These are phyloP conservation scores for Acrobeloides nanus DNA, from an alignment of 2,888 invertebrate genomes.

Conservation along the genomic window DNA sequence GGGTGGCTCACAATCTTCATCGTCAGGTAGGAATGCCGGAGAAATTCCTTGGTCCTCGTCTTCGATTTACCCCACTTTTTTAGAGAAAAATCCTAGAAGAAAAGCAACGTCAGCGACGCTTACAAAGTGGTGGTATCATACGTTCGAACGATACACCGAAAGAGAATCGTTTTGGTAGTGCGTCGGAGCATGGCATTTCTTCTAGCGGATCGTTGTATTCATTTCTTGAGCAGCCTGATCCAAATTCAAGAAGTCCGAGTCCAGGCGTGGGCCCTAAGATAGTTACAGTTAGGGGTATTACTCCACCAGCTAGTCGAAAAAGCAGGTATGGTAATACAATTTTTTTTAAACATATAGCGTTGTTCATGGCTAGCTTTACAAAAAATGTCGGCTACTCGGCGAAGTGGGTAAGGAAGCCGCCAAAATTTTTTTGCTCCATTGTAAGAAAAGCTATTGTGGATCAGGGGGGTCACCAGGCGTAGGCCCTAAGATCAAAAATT, in stretches of 20 bases:
- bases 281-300: constrained; percentile 28
- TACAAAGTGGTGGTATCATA: constrained; percentile 27
- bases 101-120: constrained; percentile 41
- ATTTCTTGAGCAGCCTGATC: constrained; percentile 13
- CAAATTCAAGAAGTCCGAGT: neutral
- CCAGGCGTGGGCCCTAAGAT: constrained; percentile 19
- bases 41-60: too few species aligned
- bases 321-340: constrained; percentile 10
- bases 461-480: too few species aligned
- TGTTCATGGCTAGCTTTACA: too few species aligned
- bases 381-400: too few species aligned
- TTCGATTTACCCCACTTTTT: too few species aligned
- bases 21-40: constrained; percentile 29
- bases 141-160: constrained; percentile 18
- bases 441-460: too few species aligned
- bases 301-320: constrained; percentile 17
- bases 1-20: constrained; percentile 37
- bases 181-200: neutral
- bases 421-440: too few species aligned
- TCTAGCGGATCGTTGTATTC: constrained; percentile 9
- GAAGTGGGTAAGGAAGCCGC: too few species aligned
- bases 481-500: too few species aligned
- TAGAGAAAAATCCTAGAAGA: constrained; percentile 48
- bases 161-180: constrained; percentile 8
- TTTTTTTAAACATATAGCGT: too few species aligned